phyloP scores from a whole-genome alignment of 1,140 invertebrate species.

The Drosophila repletoides region DNA sequence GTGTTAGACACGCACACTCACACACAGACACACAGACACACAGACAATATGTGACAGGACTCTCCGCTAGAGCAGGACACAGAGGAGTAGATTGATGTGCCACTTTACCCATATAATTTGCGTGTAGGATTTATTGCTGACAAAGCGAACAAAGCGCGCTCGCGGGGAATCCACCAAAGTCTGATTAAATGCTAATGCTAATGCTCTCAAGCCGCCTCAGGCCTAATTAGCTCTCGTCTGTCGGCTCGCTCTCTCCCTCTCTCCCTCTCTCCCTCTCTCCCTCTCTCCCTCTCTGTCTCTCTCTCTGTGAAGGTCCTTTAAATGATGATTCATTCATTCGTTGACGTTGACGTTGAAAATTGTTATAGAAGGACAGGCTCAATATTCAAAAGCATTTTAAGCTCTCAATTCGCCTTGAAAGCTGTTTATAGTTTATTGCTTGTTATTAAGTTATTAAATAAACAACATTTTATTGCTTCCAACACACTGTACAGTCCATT shows the following conservation, averaged over 20 bases:
- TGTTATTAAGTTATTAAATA: constrained; percentile 26
- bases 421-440: constrained; percentile 53
- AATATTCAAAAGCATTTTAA: no score
- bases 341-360: background rate
- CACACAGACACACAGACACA: background rate
- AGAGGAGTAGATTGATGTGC: constrained; percentile 51
- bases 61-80: background rate
- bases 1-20: background rate
- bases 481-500: constrained; percentile 15
- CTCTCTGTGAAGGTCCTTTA: background rate
- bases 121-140: constrained; percentile 55
- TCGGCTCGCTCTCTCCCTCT: no score
- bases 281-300: no score
- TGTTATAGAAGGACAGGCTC: no score
- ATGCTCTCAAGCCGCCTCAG: constrained; percentile 18
- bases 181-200: constrained; percentile 39
- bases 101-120: constrained; percentile 51
- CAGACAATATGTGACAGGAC: background rate
- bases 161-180: background rate
- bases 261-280: no score
- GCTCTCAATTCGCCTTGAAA: constrained; percentile 11
- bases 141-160: no score
- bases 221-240: constrained; percentile 65
- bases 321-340: background rate
- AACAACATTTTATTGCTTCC: constrained; percentile 28